Conservation (phyloP, 2,797 vertebrate genomes). For the Nannoperca australis region DNA sequence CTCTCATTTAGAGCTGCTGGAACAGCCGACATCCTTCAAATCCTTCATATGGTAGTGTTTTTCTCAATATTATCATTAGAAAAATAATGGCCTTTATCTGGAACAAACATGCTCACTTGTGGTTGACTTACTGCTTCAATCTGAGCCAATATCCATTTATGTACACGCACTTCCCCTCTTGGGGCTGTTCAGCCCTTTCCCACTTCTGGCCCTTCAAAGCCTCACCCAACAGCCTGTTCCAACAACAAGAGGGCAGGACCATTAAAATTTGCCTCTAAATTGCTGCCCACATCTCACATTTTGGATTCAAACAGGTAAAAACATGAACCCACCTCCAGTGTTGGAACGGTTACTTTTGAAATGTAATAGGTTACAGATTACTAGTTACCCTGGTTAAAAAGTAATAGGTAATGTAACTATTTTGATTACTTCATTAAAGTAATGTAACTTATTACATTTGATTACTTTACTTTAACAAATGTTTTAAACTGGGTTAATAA, state of each 20-base stretch:
- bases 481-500: no score
- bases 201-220: slow-evolving; percentile 43
- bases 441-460: no score
- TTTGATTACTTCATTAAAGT: no score
- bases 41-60: slow-evolving; percentile 42
- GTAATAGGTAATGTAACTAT: no score
- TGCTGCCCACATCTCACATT: background rate
- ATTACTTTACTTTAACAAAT: no score
- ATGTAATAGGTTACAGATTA: no score
- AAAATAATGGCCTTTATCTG: slow-evolving; percentile 70
- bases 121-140: slow-evolving; percentile 35
- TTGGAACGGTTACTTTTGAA: no score
- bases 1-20: slow-evolving; percentile 42
- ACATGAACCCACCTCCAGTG: no score
- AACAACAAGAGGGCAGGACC: slow-evolving; percentile 45
- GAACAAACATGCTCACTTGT: slow-evolving; percentile 62
- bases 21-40: slow-evolving; percentile 52
- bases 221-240: slow-evolving; percentile 36
- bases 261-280: slow-evolving; percentile 10
- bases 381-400: no score
- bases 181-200: slow-evolving; percentile 23
- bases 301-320: background rate
- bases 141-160: slow-evolving; percentile 65
- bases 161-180: slow-evolving; percentile 59
- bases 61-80: slow-evolving; percentile 41